Evolutionary conservation across 1,140 invertebrate species (phyloP).

Genomic region (Tachypleus tridentatus): DNA sequence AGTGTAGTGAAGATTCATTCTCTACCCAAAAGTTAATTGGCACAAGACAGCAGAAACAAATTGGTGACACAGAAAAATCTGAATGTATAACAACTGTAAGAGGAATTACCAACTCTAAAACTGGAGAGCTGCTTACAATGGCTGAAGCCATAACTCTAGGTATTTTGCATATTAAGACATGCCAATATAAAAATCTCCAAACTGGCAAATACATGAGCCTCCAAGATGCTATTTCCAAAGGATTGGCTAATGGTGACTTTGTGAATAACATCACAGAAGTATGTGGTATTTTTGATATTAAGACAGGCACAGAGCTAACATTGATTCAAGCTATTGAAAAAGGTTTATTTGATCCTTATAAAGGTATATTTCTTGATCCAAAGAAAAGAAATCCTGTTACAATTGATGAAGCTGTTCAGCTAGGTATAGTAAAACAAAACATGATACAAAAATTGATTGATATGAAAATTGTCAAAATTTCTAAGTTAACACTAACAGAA

Average conservation of each 20-base stretch:
- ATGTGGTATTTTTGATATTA: slow-evolving; percentile 70
- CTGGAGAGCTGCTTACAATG: slow-evolving; percentile 33
- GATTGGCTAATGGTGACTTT: slow-evolving; percentile 51
- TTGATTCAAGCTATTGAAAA: slow-evolving; percentile 75
- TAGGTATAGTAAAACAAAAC: slow-evolving; percentile 33
- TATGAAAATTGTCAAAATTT: slow-evolving; percentile 15
- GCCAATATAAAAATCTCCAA: slow-evolving; percentile 54
- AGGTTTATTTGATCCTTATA: slow-evolving; percentile 75
- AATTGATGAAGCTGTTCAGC: slow-evolving; percentile 62
- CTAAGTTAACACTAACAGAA: slow-evolving; percentile 51
- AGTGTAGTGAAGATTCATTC: neutral
- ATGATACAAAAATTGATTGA: slow-evolving; percentile 17
- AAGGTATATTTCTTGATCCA: slow-evolving; percentile 44
- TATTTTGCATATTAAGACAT: slow-evolving; percentile 8
- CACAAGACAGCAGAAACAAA: neutral
- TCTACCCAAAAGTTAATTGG: neutral
- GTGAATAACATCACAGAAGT: slow-evolving; percentile 28
- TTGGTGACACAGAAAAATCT: neutral
- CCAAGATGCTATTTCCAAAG: slow-evolving; percentile 56
- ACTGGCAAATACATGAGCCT: slow-evolving; percentile 66
- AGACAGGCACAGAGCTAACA: slow-evolving; percentile 64
- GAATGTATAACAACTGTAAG: neutral
- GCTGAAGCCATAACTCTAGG: slow-evolving; percentile 39
- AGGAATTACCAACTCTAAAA: slow-evolving; percentile 38
- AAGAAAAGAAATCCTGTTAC: slow-evolving; percentile 50